Conservation (phyloP, 2,113 vertebrate genomes). For the Sclerurus mexicanus region DNA sequence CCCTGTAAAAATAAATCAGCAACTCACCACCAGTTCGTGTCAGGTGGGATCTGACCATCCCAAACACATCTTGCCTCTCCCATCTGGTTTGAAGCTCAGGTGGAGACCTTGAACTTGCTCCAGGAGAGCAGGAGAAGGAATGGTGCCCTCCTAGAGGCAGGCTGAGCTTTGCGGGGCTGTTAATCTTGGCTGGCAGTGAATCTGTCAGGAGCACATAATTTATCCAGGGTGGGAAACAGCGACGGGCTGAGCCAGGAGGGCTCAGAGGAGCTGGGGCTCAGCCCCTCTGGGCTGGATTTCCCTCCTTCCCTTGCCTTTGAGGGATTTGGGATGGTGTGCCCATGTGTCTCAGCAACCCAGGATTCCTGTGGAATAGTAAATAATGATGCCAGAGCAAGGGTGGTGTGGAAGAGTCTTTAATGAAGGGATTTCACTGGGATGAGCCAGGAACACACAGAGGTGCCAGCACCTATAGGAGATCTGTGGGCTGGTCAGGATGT, state of each 20-base stretch:
- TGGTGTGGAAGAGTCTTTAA: background rate
- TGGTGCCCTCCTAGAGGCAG: background rate
- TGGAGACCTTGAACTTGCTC: background rate
- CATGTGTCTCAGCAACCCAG: rapidly evolving
- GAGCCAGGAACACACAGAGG: background rate
- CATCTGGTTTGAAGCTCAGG: background rate
- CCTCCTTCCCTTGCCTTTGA: background rate
- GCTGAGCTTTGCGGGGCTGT: background rate
- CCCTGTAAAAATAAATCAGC: background rate
- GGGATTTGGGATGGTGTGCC: background rate
- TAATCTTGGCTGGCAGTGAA: background rate
- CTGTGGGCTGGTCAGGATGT: background rate
- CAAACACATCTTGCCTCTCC: background rate
- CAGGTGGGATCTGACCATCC: background rate
- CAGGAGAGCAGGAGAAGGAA: background rate
- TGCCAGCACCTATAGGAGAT: background rate
- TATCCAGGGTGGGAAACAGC: background rate
- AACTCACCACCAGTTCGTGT: background rate
- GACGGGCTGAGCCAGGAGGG: background rate
- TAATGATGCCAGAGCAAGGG: rapidly evolving
- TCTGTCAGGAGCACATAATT: background rate
- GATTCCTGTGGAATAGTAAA: background rate
- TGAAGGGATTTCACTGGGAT: background rate
- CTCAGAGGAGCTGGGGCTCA: background rate
- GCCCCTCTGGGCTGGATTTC: background rate